Evolutionary conservation across 1,140 invertebrate species (phyloP), one percentile per base, ranked within the genome.

Genomic region (Chlorops oryzae): DNA sequence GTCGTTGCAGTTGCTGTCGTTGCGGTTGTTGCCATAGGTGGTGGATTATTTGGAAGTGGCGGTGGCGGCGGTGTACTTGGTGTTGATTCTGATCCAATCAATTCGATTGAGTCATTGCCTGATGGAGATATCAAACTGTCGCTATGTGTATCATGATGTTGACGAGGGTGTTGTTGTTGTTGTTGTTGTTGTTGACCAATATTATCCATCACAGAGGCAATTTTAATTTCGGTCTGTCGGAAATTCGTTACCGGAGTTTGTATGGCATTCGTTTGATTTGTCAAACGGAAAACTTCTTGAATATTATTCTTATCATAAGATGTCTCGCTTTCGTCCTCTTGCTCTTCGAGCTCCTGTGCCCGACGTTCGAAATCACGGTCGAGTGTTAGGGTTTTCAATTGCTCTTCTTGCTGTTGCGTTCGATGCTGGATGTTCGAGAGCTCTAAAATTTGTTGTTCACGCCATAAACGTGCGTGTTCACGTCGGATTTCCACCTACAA

Each of bases 341-440:
- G 80, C 55, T 79, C 81, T 17, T 83, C 80, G 28, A 79, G 76
- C 68, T 90, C 87, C 63, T 87, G 86, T 3, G 90, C 91, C 38
- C 91, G 75, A 32, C 88, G 80, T 58, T 94, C 88, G 67, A 95
- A 94, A 65, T 94, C 91, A 52, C 86, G 78, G 69, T 95, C 91
- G 5, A 94, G 73, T 50, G 86, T 84, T 37, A 94, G 74, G 5
- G 89, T 86, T 47, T 88, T 78, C 15, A 94, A 70, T 59, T 92
- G 88, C 65, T 95, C 90, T 51, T 90, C 90, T 64, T 95, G 89
- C 59, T 87, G 86, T 0, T 83, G 71, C 3, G 84, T 85, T 51
- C 87, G 74, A 21, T 84, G 79, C 7, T 81, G 72, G 41, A 89
- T 63, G 1, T 77, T 70, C 55, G 85, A 78, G 15, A 95, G 73